These are phyloP conservation scores for Brienomyrus brachyistius DNA, from an alignment of 2,113 vertebrate genomes.

Conservation along the genomic window DNA sequence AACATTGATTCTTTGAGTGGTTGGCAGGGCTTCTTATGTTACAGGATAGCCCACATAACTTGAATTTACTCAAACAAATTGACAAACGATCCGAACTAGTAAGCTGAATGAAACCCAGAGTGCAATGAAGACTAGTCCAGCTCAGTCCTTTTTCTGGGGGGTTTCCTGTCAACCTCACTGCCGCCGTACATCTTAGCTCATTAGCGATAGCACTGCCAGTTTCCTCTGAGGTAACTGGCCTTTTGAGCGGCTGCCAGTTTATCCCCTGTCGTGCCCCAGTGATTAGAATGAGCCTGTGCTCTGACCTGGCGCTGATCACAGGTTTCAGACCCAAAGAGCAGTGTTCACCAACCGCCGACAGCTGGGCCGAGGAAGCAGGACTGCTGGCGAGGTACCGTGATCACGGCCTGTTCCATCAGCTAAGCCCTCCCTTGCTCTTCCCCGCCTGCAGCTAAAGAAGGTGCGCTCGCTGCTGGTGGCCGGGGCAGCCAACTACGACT, in stretches of 20 bases:
- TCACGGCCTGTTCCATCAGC: neutral
- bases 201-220: neutral
- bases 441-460: conserved; percentile 75
- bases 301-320: neutral
- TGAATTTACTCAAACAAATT: neutral
- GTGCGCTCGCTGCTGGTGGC: conserved; percentile 82
- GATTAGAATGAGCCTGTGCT: neutral
- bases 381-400: neutral
- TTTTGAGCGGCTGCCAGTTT: neutral
- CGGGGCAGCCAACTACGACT: conserved; percentile 80
- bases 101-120: neutral
- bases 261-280: neutral
- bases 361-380: neutral
- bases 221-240: neutral
- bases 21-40: neutral
- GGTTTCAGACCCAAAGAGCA: neutral
- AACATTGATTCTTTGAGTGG: neutral
- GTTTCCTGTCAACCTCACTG: neutral
- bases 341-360: neutral
- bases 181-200: neutral
- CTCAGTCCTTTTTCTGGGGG: neutral
- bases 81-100: neutral
- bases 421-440: neutral
- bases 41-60: neutral
- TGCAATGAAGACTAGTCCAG: too few relatives aligned